Evolutionary conservation across 2,888 invertebrate species (phyloP).

Genomic region (Agrotis clavis): DNA sequence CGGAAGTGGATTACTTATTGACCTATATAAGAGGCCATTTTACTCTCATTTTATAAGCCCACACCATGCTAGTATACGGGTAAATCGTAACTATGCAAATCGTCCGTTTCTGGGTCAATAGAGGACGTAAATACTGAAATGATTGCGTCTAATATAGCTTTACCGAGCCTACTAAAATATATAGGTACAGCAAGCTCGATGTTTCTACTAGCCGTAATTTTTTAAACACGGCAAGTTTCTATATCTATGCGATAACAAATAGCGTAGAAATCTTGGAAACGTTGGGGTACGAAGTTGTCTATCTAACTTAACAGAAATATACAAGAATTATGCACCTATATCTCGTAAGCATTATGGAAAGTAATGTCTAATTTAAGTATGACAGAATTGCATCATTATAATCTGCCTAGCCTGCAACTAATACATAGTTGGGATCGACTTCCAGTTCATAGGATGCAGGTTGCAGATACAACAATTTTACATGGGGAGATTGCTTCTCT

Average conservation of each 20-base stretch:
- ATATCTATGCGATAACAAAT: slow-evolving; percentile 28
- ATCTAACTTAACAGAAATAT: too few relatives aligned
- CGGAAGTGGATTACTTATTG: slow-evolving; percentile 45
- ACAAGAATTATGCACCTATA: neutral
- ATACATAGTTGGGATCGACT: neutral
- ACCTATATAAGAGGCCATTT: slow-evolving; percentile 30
- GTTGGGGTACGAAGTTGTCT: neutral
- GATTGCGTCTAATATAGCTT: slow-evolving; percentile 58
- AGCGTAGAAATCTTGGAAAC: slow-evolving; percentile 20
- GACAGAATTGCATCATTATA: neutral
- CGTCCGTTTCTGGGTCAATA: slow-evolving; percentile 60
- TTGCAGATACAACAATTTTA: neutral
- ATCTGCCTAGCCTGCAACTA: neutral
- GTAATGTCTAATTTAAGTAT: neutral
- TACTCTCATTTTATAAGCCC: slow-evolving; percentile 38
- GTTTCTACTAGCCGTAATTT: slow-evolving; percentile 29
- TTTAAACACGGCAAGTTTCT: slow-evolving; percentile 28
- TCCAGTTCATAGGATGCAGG: neutral
- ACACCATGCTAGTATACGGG: slow-evolving; percentile 23
- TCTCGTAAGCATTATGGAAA: neutral
- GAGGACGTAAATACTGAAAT: slow-evolving; percentile 60
- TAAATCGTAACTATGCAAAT: slow-evolving; percentile 64
- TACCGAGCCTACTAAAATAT: slow-evolving; percentile 48
- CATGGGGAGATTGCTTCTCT: neutral
- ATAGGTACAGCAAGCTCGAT: slow-evolving; percentile 16